Conservation (phyloP, 2,888 invertebrate genomes). For the Crepidodera aurea region DNA sequence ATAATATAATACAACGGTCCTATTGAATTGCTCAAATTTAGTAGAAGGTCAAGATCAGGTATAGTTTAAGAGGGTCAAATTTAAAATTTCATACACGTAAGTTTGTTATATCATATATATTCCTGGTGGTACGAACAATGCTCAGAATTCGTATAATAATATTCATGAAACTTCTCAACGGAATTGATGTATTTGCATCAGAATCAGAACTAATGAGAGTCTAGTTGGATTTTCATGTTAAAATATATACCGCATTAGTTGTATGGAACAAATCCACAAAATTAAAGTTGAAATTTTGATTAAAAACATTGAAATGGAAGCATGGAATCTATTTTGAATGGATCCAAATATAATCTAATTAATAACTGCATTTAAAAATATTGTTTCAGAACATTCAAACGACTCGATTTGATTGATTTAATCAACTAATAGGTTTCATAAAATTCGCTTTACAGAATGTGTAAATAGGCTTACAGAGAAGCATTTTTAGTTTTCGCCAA, state of each 20-base stretch:
- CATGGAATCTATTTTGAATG: no score
- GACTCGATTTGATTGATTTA: no score
- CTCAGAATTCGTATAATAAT: background rate
- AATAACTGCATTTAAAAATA: no score
- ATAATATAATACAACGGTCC: background rate
- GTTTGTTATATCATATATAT: background rate
- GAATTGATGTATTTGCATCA: conserved; percentile 10
- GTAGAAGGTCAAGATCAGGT: background rate
- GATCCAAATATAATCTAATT: no score
- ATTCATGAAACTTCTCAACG: conserved; percentile 1
- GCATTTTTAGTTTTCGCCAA: no score
- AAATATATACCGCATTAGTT: background rate
- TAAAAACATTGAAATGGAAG: no score
- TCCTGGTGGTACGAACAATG: background rate
- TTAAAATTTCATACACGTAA: conserved; percentile 1
- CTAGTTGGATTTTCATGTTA: background rate
- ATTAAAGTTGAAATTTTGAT: no score
- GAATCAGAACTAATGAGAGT: conserved; percentile 7
- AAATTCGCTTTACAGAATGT: no score
- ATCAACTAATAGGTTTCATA: no score
- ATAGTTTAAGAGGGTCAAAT: background rate
- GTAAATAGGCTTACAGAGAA: no score
- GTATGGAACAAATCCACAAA: no score
- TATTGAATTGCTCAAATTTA: background rate
- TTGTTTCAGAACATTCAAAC: no score